Base-by-base conservation (phyloP, 2,888 invertebrate species). In the Pammene fasciana region DNA sequence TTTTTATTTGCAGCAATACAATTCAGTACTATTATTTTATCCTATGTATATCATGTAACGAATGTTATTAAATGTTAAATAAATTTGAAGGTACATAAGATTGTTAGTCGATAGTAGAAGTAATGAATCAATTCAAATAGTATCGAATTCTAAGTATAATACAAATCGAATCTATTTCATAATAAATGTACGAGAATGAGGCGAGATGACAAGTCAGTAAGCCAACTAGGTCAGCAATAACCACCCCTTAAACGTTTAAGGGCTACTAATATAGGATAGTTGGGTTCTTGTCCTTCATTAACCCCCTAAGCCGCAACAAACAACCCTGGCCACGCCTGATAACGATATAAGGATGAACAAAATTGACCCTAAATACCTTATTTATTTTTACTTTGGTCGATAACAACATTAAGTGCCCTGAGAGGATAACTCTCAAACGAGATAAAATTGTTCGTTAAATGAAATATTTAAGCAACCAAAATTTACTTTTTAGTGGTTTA, bases 271-370 rank as follows among this genome's bases (percentile, higher is more conserved):
- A 46, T 26, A 13, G 64, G 52, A 54, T 55, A 46, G 59, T 65
- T 57, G 48, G 62, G 38, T 14, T 45, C 54, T 45, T 65, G 41
- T n/a, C 57, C 57, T 52, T 43, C 55, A 60, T 70, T 70, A 70
- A 41, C 45, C 34, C 34, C n/a, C 14, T 67, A 61, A 61, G 46
- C 55, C 48, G 61, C 57, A 41, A 66, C 59, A 66, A 59, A 66
- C 66, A 52, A 56, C 46, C 55, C 70, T 71, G 70, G 61, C 61
- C 70, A 41, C 56, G 56, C 45, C 62, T 18, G 67, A 71, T 67
- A 67, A 67, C 67, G 61, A 67, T 46, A 46, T 41, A 46, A 61
- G 67, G 41, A 61, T 55, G 60, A 46, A 54, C 61, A 61, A 54
- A 55, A 61, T 55, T 55, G 55, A 61, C 59, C 34, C 11, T 45